phyloP scores from a whole-genome alignment of 2,797 vertebrate species.

The Cyprinella venusta region DNA sequence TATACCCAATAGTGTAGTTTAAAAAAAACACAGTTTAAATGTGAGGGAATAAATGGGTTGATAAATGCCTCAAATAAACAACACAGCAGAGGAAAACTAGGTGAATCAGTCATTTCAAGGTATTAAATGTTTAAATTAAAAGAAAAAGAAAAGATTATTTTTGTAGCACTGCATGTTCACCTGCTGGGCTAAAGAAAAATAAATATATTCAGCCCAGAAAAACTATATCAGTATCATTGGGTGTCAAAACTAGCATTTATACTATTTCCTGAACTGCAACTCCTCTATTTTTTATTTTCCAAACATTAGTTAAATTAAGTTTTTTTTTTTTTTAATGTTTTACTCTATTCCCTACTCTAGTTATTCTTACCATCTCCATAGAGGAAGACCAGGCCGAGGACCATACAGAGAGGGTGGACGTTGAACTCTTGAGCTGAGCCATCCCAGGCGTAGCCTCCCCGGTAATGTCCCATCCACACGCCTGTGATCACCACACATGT shows the following conservation, averaged over 20 bases:
- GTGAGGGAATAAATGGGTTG: neutral
- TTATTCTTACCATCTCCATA: slow-evolving; percentile 75
- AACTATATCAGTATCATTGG: neutral
- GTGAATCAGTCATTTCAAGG: neutral
- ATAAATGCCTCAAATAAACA: neutral
- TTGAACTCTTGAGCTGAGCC: slow-evolving; percentile 78
- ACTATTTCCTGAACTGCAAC: neutral
- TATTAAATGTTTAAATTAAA: slow-evolving; percentile 1
- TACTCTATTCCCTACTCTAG: no score
- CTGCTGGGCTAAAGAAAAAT: neutral
- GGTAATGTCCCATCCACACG: slow-evolving; percentile 83
- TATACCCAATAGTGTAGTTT: neutral
- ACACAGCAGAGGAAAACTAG: neutral
- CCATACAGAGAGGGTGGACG: slow-evolving; percentile 86
- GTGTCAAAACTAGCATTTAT: neutral
- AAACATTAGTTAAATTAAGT: neutral
- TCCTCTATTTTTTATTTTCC: neutral
- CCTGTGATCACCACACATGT: slow-evolving; percentile 75
- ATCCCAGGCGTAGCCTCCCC: slow-evolving; percentile 83
- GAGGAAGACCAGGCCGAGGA: slow-evolving; percentile 84
- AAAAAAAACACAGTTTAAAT: neutral
- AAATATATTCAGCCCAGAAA: neutral
- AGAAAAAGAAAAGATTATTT: neutral
- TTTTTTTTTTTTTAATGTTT: no score
- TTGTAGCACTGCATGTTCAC: neutral